Evolutionary conservation across 2,113 vertebrate genomes (phyloP).

Genomic region (Paramisgurnus dabryanus): DNA sequence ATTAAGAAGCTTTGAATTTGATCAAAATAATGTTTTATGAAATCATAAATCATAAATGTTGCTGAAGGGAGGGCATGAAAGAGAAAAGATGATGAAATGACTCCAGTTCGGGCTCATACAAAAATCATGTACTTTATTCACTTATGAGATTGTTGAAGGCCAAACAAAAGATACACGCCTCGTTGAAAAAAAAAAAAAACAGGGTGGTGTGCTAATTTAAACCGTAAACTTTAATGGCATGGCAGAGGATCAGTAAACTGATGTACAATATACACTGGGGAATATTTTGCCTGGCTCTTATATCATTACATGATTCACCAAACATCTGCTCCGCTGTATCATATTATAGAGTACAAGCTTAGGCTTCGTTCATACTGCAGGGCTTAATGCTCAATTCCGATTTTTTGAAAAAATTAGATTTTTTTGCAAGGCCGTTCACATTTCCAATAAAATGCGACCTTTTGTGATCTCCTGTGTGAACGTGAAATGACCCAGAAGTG

Average conservation of each 20-base stretch:
- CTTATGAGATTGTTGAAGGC: background rate
- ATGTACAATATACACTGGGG: slow-evolving; percentile 13
- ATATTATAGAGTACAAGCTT: slow-evolving; percentile 1
- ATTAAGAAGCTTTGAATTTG: background rate
- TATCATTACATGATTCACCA: slow-evolving; percentile 27
- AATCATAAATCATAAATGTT: slow-evolving; percentile 4
- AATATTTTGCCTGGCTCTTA: slow-evolving; percentile 13
- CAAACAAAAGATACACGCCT: slow-evolving; percentile 1
- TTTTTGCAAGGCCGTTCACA: too few species aligned
- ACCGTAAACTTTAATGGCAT: slow-evolving; percentile 22
- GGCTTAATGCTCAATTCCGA: too few species aligned
- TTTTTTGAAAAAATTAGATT: too few species aligned
- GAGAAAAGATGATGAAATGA: background rate
- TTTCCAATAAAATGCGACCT: too few species aligned
- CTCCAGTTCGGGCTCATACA: background rate
- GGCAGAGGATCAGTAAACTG: slow-evolving; percentile 1
- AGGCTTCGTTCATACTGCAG: background rate
- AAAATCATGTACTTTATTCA: background rate
- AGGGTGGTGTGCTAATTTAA: slow-evolving; percentile 17
- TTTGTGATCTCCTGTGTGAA: too few species aligned
- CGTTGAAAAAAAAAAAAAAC: background rate
- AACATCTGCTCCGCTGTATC: slow-evolving; percentile 26
- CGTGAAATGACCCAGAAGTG: too few species aligned
- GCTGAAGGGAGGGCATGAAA: background rate
- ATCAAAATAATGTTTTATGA: background rate